Base-by-base conservation (phyloP, 2,888 invertebrate genomes). In the Tipula helvola region DNA sequence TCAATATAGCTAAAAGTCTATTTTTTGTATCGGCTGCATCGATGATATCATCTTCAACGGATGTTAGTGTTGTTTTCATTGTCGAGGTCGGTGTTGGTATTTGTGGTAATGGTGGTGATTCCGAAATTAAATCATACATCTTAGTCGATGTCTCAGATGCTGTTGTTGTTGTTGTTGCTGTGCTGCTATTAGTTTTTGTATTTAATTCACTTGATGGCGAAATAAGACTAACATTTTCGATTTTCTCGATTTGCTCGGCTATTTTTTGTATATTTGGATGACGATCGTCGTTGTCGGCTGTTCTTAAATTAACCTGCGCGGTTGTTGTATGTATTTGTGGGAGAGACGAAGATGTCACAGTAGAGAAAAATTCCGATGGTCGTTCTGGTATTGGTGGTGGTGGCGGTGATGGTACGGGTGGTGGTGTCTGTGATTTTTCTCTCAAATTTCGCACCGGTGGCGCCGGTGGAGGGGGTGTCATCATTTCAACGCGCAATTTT, bases 351-450 rank as follows among this genome's bases (percentile, higher is more conserved):
- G n/a, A n/a, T 2, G n/a, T 28, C 10, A 10, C 28, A 71, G 5
- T 71, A 10, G 71, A 71, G 71, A 71, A 71, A 71, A 71, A 71
- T 71, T 71, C 71, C 71, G 71, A 28, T 71, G 71, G 71, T 28
- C 71, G 71, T 10, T 71, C 91, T 88, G 91, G 89, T 47, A 93
- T 87, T 16, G 93, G 93, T 71, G 93, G 93, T 84, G 89, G 88
- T 86, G 87, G 86, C 42, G 88, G 88, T 71, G 87, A 88, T 84
- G 87, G 44, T 3, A 86, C 57, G 5, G 47, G 86, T 10, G 87
- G 88, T 28, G 88, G 88, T n/a, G 52, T 87, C 86, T 41, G 39
- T 84, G 86, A 86, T 86, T 52, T 36, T 52, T 57, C 52, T 86
- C 86, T 71, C 3, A 71, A 36, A 12, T 83, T 36, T 47, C 28